These are phyloP conservation scores for Lingula anatina DNA, from an alignment of 2,888 invertebrate genomes.

Conservation along the genomic window DNA sequence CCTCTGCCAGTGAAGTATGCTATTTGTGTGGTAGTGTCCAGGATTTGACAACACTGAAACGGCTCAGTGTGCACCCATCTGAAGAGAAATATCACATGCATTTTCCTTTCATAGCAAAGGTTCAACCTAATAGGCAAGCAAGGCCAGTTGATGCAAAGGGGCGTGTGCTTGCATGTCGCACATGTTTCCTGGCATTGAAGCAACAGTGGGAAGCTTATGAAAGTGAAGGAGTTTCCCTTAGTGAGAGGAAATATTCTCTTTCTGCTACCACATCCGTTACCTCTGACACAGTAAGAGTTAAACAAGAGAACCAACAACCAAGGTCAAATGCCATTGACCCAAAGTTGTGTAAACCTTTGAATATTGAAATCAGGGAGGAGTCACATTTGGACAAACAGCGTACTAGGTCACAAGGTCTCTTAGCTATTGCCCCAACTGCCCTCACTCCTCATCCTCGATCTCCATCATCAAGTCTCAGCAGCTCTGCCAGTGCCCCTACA, in stretches of 20 bases:
- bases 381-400: too few relatives aligned
- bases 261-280: too few relatives aligned
- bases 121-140: constrained; percentile 43
- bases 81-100: constrained; percentile 57
- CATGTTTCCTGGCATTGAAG: constrained; percentile 76
- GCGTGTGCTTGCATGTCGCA: constrained; percentile 74
- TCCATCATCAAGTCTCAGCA: too few relatives aligned
- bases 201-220: constrained; percentile 74
- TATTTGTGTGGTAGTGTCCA: constrained; percentile 39
- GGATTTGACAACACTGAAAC: constrained; percentile 23
- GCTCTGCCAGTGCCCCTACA: too few relatives aligned
- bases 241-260: constrained; percentile 33
- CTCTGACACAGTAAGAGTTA: too few relatives aligned
- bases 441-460: too few relatives aligned
- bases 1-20: constrained; percentile 25
- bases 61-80: constrained; percentile 47
- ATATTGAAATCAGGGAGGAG: too few relatives aligned
- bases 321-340: too few relatives aligned
- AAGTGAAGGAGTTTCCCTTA: constrained; percentile 28
- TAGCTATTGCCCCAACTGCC: constrained; percentile 13
- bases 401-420: constrained; percentile 12
- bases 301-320: too few relatives aligned
- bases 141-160: constrained; percentile 58
- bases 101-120: constrained; percentile 72
- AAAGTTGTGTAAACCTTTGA: too few relatives aligned